Base-by-base conservation (phyloP, 1,140 invertebrate species). In the Drosophila ananassae region DNA sequence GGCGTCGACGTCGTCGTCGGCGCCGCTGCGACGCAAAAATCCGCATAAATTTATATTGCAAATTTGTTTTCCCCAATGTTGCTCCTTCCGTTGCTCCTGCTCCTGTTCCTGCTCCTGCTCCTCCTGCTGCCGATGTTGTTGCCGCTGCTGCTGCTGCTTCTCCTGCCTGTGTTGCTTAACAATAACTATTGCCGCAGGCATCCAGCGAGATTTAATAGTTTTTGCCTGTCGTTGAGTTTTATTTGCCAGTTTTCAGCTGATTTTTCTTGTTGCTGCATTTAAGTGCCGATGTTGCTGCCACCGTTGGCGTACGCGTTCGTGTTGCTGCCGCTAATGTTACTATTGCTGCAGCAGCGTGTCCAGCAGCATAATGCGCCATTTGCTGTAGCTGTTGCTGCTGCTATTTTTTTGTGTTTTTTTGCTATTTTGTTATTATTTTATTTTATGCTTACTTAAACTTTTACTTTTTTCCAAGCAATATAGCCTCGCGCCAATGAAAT, bases 151-250 rank as follows among this genome's bases (percentile, higher is more conserved):
- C 37, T 57, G 41, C 44, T 73, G 48, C 48, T 67, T 24, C 37
- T 73, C 50, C 47, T 75, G 52, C 50, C 73, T 62, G 51, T 75
- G 74, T 61, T 62, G 75, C 60, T 77, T 69, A 58, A 71, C 75
- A 83, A 75, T 79, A 63, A 79, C 79, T 63, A 73, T 83, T 79
- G 67, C 76, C 74, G 76, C 80, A 76, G 80, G 76, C 80, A 83
- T 83, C 77, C 80, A 84, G 76, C 80, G 47, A 47, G 69, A 68
- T 78, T 84, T 77, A 76, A 79, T 83, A 58, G 57, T 71, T 79
- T 68, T 61, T 58, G 64, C 62, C 55, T 67, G 63, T 73, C 41
- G 54, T 63, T 77, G 58, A 81, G 79, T 81, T 77, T 81, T 63
- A 59, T 61, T 59, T 78, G 72, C 61, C 62, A 74, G 61, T 76